Evolutionary conservation across 2,113 vertebrate genomes (phyloP).

Genomic region (Austrofundulus limnaeus): DNA sequence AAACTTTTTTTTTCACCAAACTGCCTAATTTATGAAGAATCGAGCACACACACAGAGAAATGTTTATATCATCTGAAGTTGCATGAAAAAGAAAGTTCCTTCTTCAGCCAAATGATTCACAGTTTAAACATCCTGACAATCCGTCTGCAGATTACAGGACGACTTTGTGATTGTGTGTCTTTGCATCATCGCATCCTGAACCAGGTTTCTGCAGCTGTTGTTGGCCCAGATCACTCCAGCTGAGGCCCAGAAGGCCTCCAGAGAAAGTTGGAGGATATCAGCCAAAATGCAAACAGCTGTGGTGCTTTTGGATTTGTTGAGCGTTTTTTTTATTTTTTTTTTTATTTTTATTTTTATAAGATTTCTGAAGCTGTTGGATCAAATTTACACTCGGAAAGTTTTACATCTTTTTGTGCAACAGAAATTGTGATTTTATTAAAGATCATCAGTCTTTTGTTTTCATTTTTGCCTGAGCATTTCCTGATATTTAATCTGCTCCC

Average conservation of each 20-base stretch:
- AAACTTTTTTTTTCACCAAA: conserved; percentile 21
- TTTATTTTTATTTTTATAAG: conserved; percentile 19
- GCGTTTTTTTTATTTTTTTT: no score
- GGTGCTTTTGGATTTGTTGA: conserved; percentile 14
- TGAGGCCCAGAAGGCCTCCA: conserved; percentile 37
- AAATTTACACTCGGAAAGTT: background rate
- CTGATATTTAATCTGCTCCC: no score
- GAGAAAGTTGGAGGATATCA: conserved; percentile 47
- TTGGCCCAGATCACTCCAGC: conserved; percentile 47
- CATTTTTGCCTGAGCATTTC: no score
- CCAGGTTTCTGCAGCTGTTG: conserved; percentile 29
- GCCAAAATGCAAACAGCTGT: conserved; percentile 56
- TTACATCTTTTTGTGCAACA: background rate
- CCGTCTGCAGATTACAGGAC: conserved; percentile 8
- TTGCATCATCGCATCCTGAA: conserved; percentile 22
- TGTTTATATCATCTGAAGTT: background rate
- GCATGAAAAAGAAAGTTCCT: conserved; percentile 16
- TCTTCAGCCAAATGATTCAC: conserved; percentile 30
- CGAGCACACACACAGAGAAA: conserved; percentile 3
- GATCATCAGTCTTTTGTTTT: no score
- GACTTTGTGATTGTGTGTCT: conserved; percentile 7
- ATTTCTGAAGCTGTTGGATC: conserved; percentile 12
- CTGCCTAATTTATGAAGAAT: conserved; percentile 26
- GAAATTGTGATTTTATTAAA: no score
- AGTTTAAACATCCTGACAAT: conserved; percentile 25